phyloP scores from a whole-genome alignment of 2,888 invertebrate species.

The Cryptophagus acutangulus region DNA sequence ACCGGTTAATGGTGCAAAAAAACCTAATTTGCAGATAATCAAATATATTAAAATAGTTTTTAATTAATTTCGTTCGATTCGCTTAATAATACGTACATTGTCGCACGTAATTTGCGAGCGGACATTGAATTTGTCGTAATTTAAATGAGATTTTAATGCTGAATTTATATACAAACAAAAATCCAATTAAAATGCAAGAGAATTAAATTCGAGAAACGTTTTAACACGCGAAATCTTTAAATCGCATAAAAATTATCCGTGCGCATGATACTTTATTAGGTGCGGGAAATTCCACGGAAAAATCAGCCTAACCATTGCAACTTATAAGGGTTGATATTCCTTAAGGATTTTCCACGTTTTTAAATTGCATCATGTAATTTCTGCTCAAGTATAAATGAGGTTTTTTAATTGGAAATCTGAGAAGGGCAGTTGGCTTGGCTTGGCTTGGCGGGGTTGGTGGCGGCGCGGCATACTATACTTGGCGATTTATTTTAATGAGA shows the following conservation, averaged over 20 bases:
- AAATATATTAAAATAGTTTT: too few species aligned
- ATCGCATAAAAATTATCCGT: slow-evolving; percentile 50
- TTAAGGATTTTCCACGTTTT: slow-evolving; percentile 37
- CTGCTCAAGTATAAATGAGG: slow-evolving; percentile 48
- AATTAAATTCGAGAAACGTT: slow-evolving; percentile 47
- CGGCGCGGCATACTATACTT: slow-evolving; percentile 14
- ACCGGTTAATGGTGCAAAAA: too few species aligned
- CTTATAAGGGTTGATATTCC: slow-evolving; percentile 38
- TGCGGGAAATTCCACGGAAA: slow-evolving; percentile 33
- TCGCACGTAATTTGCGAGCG: too few species aligned
- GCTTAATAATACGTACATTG: too few species aligned
- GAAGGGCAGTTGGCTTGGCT: slow-evolving; percentile 25
- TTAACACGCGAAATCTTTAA: slow-evolving; percentile 48
- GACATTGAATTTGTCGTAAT: too few species aligned
- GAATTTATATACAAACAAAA: slow-evolving; percentile 42
- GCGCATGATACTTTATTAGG: slow-evolving; percentile 49
- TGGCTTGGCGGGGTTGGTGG: slow-evolving; percentile 12
- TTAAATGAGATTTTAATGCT: too few species aligned
- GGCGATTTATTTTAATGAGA: slow-evolving; percentile 44
- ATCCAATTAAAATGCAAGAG: slow-evolving; percentile 46
- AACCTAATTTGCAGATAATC: too few species aligned
- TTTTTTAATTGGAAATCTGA: slow-evolving; percentile 50
- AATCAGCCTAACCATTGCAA: slow-evolving; percentile 30
- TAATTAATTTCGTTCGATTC: too few species aligned
- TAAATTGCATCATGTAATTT: slow-evolving; percentile 49